Conservation (phyloP, 2,888 invertebrate species). For the Homarus gammarus region DNA sequence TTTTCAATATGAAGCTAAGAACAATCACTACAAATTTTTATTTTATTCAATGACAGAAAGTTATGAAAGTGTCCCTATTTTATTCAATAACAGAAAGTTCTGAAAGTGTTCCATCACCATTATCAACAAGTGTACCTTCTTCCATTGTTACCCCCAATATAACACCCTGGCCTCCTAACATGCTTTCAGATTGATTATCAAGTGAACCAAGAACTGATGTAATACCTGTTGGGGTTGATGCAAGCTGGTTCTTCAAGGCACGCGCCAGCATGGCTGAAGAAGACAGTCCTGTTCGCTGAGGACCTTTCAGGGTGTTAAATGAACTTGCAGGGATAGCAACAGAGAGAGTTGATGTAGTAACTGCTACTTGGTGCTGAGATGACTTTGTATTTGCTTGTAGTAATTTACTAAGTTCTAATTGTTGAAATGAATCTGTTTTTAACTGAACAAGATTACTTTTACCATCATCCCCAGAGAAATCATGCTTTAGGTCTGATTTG, state of each 20-base stretch:
- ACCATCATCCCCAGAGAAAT: slow-evolving; percentile 45
- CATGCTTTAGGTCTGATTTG: slow-evolving; percentile 54
- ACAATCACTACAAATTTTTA: neutral
- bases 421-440: slow-evolving; percentile 59
- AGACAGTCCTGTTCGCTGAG: slow-evolving; percentile 37
- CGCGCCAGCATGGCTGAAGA: slow-evolving; percentile 56
- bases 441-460: slow-evolving; percentile 46
- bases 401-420: slow-evolving; percentile 56
- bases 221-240: slow-evolving; percentile 37
- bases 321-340: slow-evolving; percentile 66
- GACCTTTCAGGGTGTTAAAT: slow-evolving; percentile 48
- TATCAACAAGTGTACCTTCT: slow-evolving; percentile 66
- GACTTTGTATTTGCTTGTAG: slow-evolving; percentile 49
- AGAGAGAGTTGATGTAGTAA: slow-evolving; percentile 65
- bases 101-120: slow-evolving; percentile 66
- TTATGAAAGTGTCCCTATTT: no score
- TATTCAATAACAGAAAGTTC: slow-evolving; percentile 67
- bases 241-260: slow-evolving; percentile 54
- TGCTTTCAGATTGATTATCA: slow-evolving; percentile 23
- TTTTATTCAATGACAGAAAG: neutral
- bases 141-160: slow-evolving; percentile 67
- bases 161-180: slow-evolving; percentile 57
- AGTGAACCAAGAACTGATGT: slow-evolving; percentile 44
- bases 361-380: slow-evolving; percentile 54
- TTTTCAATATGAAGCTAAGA: neutral